Percentiles rank a stretch among this genome's conserved stretches.
Conservation (phyloP, 2,113 vertebrate genomes). For the Marmota flaviventris region DNA sequence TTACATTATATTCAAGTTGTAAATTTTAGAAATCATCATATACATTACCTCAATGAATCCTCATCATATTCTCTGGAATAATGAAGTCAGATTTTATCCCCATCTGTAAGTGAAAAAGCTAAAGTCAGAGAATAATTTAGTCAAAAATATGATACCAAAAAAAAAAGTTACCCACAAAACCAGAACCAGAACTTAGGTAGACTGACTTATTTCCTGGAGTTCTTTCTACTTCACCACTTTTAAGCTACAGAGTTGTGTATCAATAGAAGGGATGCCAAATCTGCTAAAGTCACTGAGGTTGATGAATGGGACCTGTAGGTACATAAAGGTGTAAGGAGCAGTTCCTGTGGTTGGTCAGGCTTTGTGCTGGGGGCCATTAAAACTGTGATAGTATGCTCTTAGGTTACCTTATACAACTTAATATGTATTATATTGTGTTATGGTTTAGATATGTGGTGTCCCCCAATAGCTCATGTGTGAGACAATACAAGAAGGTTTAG, state of each 20-base stretch:
- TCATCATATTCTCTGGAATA: neutral
- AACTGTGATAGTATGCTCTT: neutral
- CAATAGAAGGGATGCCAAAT: neutral
- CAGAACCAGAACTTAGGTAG: neutral
- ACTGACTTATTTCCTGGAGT: neutral
- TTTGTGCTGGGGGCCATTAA: neutral
- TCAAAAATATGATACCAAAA: neutral
- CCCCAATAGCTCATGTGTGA: too few species aligned
- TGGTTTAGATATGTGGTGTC: too few species aligned
- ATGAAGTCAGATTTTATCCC: neutral
- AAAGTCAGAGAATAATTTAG: neutral
- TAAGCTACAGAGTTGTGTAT: neutral
- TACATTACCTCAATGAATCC: neutral
- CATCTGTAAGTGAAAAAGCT: neutral
- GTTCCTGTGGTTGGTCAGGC: neutral
- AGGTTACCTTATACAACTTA: neutral
- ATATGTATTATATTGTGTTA: neutral
- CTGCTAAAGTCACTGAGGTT: neutral
- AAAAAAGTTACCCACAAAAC: neutral
- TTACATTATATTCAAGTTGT: neutral
- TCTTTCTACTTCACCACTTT: neutral
- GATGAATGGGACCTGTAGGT: neutral
- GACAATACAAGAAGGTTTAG: too few species aligned
- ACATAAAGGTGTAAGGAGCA: neutral
- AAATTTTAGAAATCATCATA: conserved; percentile 40